Base-by-base conservation (phyloP, 2,113 vertebrate genomes). In the Sceloporus undulatus region DNA sequence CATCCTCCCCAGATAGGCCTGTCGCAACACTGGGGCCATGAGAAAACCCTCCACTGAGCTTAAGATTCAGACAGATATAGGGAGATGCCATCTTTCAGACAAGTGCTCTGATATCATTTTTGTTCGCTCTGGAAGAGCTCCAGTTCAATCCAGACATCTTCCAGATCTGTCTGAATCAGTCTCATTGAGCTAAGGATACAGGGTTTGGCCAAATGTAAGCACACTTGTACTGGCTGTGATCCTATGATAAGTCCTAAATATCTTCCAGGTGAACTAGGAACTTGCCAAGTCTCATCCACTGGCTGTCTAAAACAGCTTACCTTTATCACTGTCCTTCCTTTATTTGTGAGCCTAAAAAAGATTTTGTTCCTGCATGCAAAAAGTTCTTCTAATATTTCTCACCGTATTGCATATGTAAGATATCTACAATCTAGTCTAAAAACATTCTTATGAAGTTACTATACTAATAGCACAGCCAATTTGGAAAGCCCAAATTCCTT, bases 401-500 rank as follows among this genome's bases (percentile, higher is more conserved):
- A 82, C 38, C n/a, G 73, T 25, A 27, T 87, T 73, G 40, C 70
- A 82, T n/a, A 71, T 38, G 90, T 90, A 82, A 88, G 62, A 88
- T 14, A 62, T 85, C 93, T 94, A 84, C 84, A 93, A 92, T 78
- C 48, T 85, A 93, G 79, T 91, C 89, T 83, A 89, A 93, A 87
- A 83, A 85, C 93, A 82, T 88, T 59, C 82, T 81, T 91, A 66
- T 7, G 74, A 94, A 86, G 42, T 90, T 34, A 87, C 86, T 91
- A 65, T 85, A 82, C n/a, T 68, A 0, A 0, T 42, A 91, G 84
- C 91, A 89, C 88, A 84, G 92, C 88, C 91, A 92, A 89, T 87
- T 95, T 96, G 90, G 91, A 96, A 97, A 93, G 59, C 93, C 95
- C 90, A 93, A 94, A 19, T 95, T 92, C 94, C 91, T 93, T 91